A percentile compares a stretch with the other conserved stretches of the same genome.
Conservation (phyloP, 2,797 vertebrate species). For the Denticeps clupeoides region DNA sequence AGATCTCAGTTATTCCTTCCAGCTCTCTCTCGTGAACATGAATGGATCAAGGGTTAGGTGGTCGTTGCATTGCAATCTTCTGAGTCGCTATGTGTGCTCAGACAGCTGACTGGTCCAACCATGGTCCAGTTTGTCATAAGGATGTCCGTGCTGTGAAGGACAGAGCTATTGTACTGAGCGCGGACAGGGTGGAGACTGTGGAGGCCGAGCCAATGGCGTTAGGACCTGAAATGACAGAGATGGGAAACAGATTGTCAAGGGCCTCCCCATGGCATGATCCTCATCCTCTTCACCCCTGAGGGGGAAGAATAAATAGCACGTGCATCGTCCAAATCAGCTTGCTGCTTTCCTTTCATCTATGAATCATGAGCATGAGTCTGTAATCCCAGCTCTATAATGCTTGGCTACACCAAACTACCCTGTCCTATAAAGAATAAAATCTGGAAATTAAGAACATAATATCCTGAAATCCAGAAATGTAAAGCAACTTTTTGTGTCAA, state of each 20-base stretch:
- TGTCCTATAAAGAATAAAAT: too few species aligned
- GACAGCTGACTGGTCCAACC: slow-evolving; percentile 50
- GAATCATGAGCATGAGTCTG: too few species aligned
- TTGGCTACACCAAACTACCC: too few species aligned
- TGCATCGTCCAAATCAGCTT: too few species aligned
- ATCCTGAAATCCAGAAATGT: too few species aligned
- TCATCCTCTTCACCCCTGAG: too few species aligned
- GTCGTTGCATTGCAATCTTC: slow-evolving; percentile 33
- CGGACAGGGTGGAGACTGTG: slow-evolving; percentile 85
- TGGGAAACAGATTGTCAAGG: not conserved
- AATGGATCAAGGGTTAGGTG: slow-evolving; percentile 51
- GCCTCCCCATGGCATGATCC: too few species aligned
- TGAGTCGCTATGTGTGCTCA: slow-evolving; percentile 33
- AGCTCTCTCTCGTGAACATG: slow-evolving; percentile 54
- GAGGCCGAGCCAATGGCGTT: slow-evolving; percentile 84
- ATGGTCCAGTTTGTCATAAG: slow-evolving; percentile 81
- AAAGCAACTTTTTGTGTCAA: too few species aligned
- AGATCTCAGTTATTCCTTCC: slow-evolving; percentile 30
- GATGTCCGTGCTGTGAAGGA: slow-evolving; percentile 96
- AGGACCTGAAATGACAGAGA: slow-evolving; percentile 66
- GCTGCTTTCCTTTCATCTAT: too few species aligned
- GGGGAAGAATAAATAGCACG: too few species aligned
- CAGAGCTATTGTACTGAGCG: slow-evolving; percentile 92
- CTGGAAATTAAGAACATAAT: too few species aligned
- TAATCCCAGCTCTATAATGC: too few species aligned